Base-by-base conservation (phyloP, 2,888 invertebrate genomes). In the Dryadula phaetusa region DNA sequence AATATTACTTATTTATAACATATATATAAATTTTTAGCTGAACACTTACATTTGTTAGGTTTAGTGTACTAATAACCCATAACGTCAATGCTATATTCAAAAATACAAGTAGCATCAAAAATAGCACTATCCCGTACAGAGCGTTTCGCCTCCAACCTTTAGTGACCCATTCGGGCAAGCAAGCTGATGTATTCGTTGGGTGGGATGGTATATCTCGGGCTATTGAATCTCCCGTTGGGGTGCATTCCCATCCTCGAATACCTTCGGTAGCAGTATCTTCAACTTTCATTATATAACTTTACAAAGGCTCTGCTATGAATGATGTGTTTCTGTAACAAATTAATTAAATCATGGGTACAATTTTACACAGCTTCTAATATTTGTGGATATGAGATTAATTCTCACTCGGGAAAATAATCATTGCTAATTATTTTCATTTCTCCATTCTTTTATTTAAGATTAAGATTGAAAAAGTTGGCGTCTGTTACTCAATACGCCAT, bases 31-130 rank as follows among this genome's bases (percentile, higher is more conserved):
- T 28, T 12, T 18, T 12, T 37, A n/a, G 37, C 12, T 20, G n/a
- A 54, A 8, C 12, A 52, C 96, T 96, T 93, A 99, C 99, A 93
- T 96, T 95, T 72, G 96, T 98, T 82, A 99, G 96, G 88, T 98
- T 96, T 94, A 99, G 96, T 75, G 98, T 98, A 85, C 97, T 96
- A 76, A 99, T 95, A 72, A 99, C 97, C 99, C 99, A 99, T 61
- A 99, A 94, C 0, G 99, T 99, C 65, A 99, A 94, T n/a, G 97
- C 97, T 79, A 99, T 94, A 90, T 99, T 99, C 76, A 98, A 94
- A 82, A 98, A 96, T 78, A 99, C 97, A 84, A 98, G 94, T 70
- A 98, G 90, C 87, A 98, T 96, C 72, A 99, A 94, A 49, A 97
- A 94, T 71, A 98, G 90, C 68, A 99, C 94, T 77, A 99, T 95